A percentile compares a stretch with the other conserved stretches of the same genome.
These are phyloP conservation scores for Nineta flava DNA, from an alignment of 2,888 invertebrate genomes.

Conservation along the genomic window DNA sequence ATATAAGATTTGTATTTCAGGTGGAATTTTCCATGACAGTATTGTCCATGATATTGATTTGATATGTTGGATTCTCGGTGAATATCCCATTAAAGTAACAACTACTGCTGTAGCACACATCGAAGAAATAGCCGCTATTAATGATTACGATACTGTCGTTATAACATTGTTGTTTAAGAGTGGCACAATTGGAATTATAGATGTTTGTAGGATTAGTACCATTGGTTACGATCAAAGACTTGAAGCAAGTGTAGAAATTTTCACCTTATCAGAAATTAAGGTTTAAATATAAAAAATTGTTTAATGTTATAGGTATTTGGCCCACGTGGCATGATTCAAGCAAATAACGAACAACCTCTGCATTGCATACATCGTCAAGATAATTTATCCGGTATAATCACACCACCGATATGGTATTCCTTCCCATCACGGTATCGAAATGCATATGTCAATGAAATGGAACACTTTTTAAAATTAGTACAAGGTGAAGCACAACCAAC, in stretches of 20 bases:
- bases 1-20: too few relatives aligned
- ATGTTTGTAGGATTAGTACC: constrained; percentile 40
- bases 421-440: constrained; percentile 40
- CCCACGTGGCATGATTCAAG: constrained; percentile 37
- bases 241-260: constrained; percentile 26
- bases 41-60: constrained; percentile 53
- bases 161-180: constrained; percentile 43
- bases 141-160: constrained; percentile 46
- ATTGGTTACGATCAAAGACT: constrained; percentile 55
- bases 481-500: constrained; percentile 27
- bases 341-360: constrained; percentile 36
- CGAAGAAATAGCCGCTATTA: constrained; percentile 38
- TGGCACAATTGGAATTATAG: constrained; percentile 43
- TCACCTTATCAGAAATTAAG: background rate
- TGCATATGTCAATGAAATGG: constrained; percentile 36
- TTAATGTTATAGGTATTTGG: constrained; percentile 30
- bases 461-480: constrained; percentile 42
- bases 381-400: constrained; percentile 27
- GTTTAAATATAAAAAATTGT: constrained; percentile 11
- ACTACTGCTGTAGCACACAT: constrained; percentile 36
- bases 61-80: constrained; percentile 44
- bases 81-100: constrained; percentile 40
- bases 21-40: constrained; percentile 55
- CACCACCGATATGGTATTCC: constrained; percentile 40
- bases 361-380: constrained; percentile 28